Conservation (phyloP, 2,797 vertebrate genomes). For the Lepidocolaptes lacrymiger region DNA sequence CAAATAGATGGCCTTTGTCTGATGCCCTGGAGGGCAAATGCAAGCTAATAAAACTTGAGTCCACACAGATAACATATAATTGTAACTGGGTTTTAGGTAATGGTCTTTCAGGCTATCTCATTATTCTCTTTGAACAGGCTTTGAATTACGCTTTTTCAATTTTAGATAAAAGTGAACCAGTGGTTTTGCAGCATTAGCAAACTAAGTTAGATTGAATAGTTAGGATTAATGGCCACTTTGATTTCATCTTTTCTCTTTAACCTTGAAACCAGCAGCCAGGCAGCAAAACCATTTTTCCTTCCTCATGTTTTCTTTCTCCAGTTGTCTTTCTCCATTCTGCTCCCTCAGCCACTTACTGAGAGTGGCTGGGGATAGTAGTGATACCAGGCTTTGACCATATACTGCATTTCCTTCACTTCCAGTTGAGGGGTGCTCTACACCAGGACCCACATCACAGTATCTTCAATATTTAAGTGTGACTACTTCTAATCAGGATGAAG, state of each 20-base stretch:
- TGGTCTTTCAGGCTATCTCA: constrained; percentile 42
- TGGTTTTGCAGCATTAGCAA: constrained; percentile 46
- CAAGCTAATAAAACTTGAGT: constrained; percentile 44
- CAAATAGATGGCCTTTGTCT: constrained; percentile 39
- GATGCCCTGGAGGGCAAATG: constrained; percentile 30
- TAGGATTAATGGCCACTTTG: constrained; percentile 37
- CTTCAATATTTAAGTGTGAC: neutral
- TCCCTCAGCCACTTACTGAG: neutral
- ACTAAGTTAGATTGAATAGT: constrained; percentile 20
- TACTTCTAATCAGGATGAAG: neutral
- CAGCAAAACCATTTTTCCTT: neutral
- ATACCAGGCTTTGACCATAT: neutral
- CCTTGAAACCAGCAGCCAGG: constrained; percentile 12
- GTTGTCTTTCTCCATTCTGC: neutral
- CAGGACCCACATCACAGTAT: neutral
- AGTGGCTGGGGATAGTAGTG: neutral
- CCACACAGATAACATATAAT: constrained; percentile 25
- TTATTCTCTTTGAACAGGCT: constrained; percentile 55
- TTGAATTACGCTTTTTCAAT: constrained; percentile 32
- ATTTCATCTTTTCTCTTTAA: constrained; percentile 44
- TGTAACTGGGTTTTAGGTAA: constrained; percentile 47
- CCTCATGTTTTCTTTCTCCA: neutral
- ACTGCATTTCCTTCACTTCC: neutral
- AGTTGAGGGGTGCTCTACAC: fast-evolving
- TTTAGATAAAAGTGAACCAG: constrained; percentile 45